Conservation (phyloP, 2,113 vertebrate genomes). For the Phocoena phocoena region DNA sequence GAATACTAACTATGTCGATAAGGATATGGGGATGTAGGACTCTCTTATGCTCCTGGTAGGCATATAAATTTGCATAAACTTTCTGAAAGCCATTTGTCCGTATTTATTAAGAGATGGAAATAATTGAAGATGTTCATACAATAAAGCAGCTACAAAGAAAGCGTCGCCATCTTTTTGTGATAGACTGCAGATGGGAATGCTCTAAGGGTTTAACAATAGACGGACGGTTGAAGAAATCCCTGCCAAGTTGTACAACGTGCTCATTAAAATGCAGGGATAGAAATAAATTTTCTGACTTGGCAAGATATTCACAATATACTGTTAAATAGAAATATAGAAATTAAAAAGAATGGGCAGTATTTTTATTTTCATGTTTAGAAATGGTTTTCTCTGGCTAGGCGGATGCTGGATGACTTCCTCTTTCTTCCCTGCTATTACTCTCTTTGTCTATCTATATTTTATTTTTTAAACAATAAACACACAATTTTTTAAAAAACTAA, state of each 20-base stretch:
- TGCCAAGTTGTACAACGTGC: too few relatives aligned
- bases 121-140: neutral
- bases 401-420: rapidly evolving
- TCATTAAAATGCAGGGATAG: neutral
- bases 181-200: neutral
- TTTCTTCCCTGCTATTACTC: neutral
- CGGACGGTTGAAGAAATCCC: neutral
- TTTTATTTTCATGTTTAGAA: neutral
- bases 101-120: neutral
- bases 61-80: neutral
- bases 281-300: neutral
- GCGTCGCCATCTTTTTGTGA: neutral
- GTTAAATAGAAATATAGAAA: neutral
- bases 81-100: neutral
- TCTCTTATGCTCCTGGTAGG: too few relatives aligned
- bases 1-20: neutral
- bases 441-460: neutral
- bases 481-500: neutral
- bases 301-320: too few relatives aligned
- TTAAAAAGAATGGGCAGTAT: too few relatives aligned
- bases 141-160: neutral
- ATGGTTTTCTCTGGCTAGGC: neutral
- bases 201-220: neutral
- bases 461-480: neutral
- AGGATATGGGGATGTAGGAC: neutral